A percentile compares a stretch with the other conserved stretches of the same genome.
These are phyloP conservation scores for Acanthococcus lagerstroemiae DNA, from an alignment of 2,888 invertebrate species.

Conservation along the genomic window DNA sequence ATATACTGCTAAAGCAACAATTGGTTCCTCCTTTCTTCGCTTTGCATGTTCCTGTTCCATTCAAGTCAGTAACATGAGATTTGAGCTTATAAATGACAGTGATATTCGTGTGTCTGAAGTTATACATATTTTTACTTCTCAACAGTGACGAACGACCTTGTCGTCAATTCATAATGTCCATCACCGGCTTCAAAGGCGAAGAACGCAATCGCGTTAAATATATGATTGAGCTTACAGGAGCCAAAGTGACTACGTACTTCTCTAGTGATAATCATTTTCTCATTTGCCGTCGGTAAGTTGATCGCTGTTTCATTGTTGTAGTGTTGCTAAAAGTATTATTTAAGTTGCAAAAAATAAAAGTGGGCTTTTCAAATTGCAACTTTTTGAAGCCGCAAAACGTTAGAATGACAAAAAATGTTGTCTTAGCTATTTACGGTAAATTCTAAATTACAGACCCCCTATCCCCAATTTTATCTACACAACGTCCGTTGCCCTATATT, in stretches of 20 bases:
- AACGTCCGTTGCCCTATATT: background rate
- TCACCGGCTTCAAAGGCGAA: constrained; percentile 82
- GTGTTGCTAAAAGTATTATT: too few species aligned
- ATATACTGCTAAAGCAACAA: constrained; percentile 74
- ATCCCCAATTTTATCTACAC: background rate
- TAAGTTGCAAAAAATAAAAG: background rate
- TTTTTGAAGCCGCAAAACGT: too few species aligned
- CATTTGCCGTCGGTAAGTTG: constrained; percentile 52
- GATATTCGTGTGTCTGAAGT: too few species aligned
- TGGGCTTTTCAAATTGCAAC: background rate
- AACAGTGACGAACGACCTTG: constrained; percentile 57
- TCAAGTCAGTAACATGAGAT: constrained; percentile 41
- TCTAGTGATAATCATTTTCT: constrained; percentile 60
- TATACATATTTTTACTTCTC: constrained; percentile 35
- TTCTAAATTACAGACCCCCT: background rate
- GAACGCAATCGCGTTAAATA: constrained; percentile 70
- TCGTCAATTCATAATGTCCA: constrained; percentile 55
- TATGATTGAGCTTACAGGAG: constrained; percentile 78
- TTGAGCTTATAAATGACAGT: background rate
- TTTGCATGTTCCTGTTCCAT: constrained; percentile 76
- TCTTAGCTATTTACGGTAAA: too few species aligned
- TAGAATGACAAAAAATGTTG: too few species aligned
- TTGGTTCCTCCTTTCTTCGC: constrained; percentile 89
- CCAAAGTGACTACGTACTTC: constrained; percentile 56
- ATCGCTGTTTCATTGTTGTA: too few species aligned